Evolutionary conservation across 2,113 vertebrate species (phyloP), one percentile per base, ranked within the genome.

Genomic region (Rhabdornis inornatus): DNA sequence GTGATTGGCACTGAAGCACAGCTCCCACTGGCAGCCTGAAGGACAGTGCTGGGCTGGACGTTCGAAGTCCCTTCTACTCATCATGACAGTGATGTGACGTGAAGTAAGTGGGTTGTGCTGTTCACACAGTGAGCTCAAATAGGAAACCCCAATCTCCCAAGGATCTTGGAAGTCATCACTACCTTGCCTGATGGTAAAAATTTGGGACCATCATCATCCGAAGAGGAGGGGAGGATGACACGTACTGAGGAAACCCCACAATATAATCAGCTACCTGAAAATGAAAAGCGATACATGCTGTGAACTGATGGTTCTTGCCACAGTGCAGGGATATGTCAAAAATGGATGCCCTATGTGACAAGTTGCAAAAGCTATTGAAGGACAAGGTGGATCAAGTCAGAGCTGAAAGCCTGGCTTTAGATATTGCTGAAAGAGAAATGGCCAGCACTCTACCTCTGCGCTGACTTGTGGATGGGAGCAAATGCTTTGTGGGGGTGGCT

Each of bases 271-370:
- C 14, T 39, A 33, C 40, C 59, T 55, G 82, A 39, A 56, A 74
- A 64, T 19, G 18, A 47, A 53, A 27, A 63, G 17, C 1, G 0
- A 31, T 37, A 22, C 11, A 39, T 9, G 45, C 6, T 22, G 33
- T 37, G 53, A 9, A 45, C 27, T 11, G 39, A 33, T 19, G 22
- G 28, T 12, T 84, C n/a, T 40, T 64, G n/a, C 59, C 13, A 22
- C 55, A 14, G 21, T 4, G 0, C 39, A 47, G 23, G 15, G 28
- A 33, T 27, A 27, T 17, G 27, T 5, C 0, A 1, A 27, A 61
- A 83, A 44, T 9, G 11, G 22, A 83, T 55, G 31, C 17, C 17
- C 17, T 61, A 18, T 0, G 0, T 37, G 33, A 27, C 0, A 1
- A 55, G 7, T 64, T 2, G 1, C n/a, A 83, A 55, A 45, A 63